Evolutionary conservation across 2,113 vertebrate species (phyloP), one percentile per base, ranked within the genome.

Genomic region (Columba janthina): DNA sequence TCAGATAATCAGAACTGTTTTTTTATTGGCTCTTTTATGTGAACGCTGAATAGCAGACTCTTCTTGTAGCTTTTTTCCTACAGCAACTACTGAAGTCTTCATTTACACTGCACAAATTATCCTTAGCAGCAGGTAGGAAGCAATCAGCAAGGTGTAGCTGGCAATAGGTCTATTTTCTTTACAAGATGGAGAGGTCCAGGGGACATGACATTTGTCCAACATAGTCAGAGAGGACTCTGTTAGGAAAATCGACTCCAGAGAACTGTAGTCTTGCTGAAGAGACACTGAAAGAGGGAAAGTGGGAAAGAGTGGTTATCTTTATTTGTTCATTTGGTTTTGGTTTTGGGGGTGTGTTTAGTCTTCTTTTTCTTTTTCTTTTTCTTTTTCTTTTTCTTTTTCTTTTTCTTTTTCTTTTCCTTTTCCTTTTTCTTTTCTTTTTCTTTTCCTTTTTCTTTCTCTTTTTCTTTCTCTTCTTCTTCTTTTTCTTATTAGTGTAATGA

Each of bases 61-160:
- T 95, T 90, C 95, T 85, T 85, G n/a, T 51, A 61, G 40, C 24
- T 64, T 90, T 95, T 93, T 50, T 16, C 72, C 82, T 94, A 87
- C 48, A 72, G 60, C 77, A 96, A 71, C 87, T 93, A 65, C 93
- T 94, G 84, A 98, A 97, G 64, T 95, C 94, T 98, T 98, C 96
- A 96, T 97, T 98, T 97, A 96, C 80, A 85, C 95, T 87, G 92
- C 90, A 96, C 95, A 97, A 97, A 97, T 98, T 97, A 98, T 91
- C 91, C 82, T 88, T 92, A 97, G 86, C 96, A 98, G 97, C 90
- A 94, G 84, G 93, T 96, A 97, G 91, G 90, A 97, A 97, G 94
- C 94, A 97, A 95, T 97, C 94, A 97, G 72, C 69, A 94, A 97
- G 84, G 79, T 95, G 76, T 94, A 97, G 82, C 71, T 97, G 80